These are phyloP conservation scores for Sula dactylatra DNA, from an alignment of 2,113 vertebrate genomes.

Conservation along the genomic window DNA sequence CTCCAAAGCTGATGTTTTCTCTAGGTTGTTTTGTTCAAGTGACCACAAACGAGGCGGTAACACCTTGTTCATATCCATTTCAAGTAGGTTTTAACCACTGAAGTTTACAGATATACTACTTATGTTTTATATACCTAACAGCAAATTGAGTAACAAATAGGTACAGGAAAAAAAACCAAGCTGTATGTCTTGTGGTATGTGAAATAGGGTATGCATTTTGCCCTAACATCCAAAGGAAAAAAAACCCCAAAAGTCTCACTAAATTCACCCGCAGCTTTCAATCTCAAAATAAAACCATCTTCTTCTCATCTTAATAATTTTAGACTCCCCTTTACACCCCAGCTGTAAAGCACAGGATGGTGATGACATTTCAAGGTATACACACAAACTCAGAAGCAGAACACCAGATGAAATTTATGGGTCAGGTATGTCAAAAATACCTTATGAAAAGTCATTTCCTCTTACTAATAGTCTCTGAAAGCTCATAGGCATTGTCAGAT, in stretches of 20 bases:
- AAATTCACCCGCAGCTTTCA: background rate
- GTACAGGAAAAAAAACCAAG: background rate
- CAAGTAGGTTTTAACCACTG: background rate
- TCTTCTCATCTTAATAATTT: background rate
- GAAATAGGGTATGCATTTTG: background rate
- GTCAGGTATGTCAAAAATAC: slow-evolving; percentile 20
- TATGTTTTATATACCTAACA: background rate
- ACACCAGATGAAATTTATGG: background rate
- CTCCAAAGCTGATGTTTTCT: background rate
- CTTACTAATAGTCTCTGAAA: background rate
- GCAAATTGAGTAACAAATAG: background rate
- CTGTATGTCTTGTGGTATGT: background rate
- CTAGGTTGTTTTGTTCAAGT: background rate
- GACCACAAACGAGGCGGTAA: background rate
- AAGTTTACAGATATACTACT: background rate
- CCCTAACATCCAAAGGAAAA: background rate
- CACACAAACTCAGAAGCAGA: background rate
- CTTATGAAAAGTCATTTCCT: background rate
- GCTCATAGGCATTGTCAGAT: background rate
- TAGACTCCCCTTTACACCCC: background rate
- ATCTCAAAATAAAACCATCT: background rate
- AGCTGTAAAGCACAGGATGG: background rate
- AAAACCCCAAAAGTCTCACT: background rate
- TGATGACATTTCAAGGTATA: background rate
- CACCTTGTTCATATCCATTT: background rate